Conservation (phyloP, 2,888 invertebrate genomes). For the Erpobdella octoculata region DNA sequence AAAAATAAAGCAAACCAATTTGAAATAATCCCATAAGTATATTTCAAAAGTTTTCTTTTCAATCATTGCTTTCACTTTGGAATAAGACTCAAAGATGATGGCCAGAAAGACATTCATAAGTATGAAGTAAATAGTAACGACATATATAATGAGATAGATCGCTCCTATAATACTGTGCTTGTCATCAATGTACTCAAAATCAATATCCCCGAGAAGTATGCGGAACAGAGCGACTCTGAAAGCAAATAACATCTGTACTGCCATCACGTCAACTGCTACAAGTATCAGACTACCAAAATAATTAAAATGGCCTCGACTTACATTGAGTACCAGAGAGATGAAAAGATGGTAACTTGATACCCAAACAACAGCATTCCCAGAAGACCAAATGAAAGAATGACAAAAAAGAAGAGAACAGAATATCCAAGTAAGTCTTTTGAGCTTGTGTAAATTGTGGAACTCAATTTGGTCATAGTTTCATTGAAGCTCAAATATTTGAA, state of each 20-base stretch:
- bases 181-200: conserved; percentile 24
- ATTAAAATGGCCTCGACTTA: not conserved
- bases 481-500: conserved; percentile 20
- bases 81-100: conserved; percentile 23
- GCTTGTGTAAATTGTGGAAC: conserved; percentile 12
- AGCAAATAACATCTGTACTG: not conserved
- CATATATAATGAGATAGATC: conserved; percentile 17
- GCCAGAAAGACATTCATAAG: conserved; percentile 22
- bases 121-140: conserved; percentile 24
- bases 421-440: conserved; percentile 11
- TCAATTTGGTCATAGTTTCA: conserved; percentile 12
- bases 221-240: conserved; percentile 21
- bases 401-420: conserved; percentile 25
- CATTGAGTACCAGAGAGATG: conserved; percentile 16
- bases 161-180: conserved; percentile 24
- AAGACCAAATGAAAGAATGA: conserved; percentile 19
- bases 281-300: not conserved
- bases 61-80: conserved; percentile 7
- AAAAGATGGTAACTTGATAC: conserved; percentile 22
- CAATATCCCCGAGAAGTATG: conserved; percentile 22
- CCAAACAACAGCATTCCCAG: conserved; percentile 22
- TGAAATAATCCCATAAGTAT: not conserved
- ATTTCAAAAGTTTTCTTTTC: conserved; percentile 8
- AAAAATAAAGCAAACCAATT: not conserved
- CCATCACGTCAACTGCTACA: not conserved